These are phyloP conservation scores for Tragelaphus scriptus DNA, from an alignment of 2,113 vertebrate genomes.

Conservation along the genomic window DNA sequence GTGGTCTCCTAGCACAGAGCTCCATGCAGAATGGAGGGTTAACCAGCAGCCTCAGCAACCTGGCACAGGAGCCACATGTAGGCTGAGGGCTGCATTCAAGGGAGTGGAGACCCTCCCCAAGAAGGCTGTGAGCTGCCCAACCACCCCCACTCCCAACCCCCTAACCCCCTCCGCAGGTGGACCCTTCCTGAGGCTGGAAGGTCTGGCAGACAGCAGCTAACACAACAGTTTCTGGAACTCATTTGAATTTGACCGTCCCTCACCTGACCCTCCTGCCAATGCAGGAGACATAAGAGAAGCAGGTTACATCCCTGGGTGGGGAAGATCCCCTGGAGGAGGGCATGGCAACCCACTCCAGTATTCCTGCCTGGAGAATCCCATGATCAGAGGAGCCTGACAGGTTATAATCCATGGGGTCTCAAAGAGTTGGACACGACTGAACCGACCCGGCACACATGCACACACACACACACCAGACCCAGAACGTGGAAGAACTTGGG, in stretches of 20 bases:
- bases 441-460: not conserved
- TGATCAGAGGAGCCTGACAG: not conserved
- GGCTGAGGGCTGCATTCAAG: not conserved
- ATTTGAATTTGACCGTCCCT: not conserved
- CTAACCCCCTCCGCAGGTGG: not conserved
- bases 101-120: not conserved
- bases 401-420: not conserved
- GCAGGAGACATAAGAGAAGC: not conserved
- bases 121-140: not conserved
- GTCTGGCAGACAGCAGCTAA: not conserved
- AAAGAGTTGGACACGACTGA: not conserved
- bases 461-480: not conserved
- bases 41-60: not conserved
- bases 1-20: not conserved
- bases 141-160: not conserved
- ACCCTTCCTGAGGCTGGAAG: not conserved
- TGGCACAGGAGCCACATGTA: not conserved
- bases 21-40: not conserved
- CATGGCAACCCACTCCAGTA: not conserved
- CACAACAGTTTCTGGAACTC: not conserved
- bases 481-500: not conserved
- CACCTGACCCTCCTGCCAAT: not conserved
- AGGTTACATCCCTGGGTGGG: not conserved
- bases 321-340: not conserved
- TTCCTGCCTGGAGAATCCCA: not conserved